A percentile compares a stretch with the other conserved stretches of the same genome.
Conservation (phyloP, 1,140 invertebrate species). For the Caenorhabditis elegans region WBcel235 BX284602.5:7861501-7862000, state of each 20-base stretch:
- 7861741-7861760: not conserved
- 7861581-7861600: not conserved
- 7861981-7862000: not conserved
- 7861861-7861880: not conserved
- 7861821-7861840: not conserved
- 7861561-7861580: not conserved
- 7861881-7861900: not conserved
- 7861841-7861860: not conserved
- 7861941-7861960: not conserved
- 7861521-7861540: not conserved
- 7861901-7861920: not conserved
- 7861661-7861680: not conserved
- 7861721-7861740: not conserved
- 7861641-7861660: not conserved
- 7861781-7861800: not conserved
- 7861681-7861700: not conserved
- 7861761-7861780: not conserved
- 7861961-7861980: not conserved
- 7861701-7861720: not conserved
- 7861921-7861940: not conserved
- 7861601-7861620: not conserved
- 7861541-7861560: not conserved
- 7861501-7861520: not conserved
- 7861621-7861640: not conserved
- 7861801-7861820: not conserved